phyloP scores from a whole-genome alignment of 2,797 vertebrate genomes.

The Choloepus didactylus region DNA sequence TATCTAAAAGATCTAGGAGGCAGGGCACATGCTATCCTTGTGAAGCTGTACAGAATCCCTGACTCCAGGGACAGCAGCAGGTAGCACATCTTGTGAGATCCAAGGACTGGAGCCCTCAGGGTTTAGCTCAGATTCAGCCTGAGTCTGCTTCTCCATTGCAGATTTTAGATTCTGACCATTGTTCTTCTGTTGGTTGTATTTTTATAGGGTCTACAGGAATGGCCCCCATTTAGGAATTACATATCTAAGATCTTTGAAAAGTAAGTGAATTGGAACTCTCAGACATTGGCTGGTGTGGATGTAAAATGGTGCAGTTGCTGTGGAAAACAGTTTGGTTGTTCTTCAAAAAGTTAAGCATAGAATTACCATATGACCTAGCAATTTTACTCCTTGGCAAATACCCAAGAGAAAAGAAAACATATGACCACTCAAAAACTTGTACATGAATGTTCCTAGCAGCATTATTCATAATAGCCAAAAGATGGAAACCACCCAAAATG shows the following conservation, averaged over 20 bases:
- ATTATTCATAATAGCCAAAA: slow-evolving; percentile 32
- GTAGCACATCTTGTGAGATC: not conserved
- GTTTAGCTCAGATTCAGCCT: not conserved
- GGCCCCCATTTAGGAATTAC: not conserved
- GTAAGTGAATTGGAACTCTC: not conserved
- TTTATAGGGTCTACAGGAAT: slow-evolving; percentile 7
- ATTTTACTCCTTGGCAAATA: not conserved
- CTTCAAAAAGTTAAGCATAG: not conserved
- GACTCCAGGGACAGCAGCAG: not conserved
- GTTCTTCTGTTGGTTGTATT: not conserved
- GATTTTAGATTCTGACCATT: slow-evolving; percentile 5
- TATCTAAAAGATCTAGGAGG: not conserved
- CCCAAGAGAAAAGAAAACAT: slow-evolving; percentile 55
- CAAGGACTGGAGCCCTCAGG: not conserved
- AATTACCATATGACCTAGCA: not conserved
- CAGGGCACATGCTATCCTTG: fast-evolving
- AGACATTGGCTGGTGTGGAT: not conserved
- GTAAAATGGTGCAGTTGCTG: not conserved
- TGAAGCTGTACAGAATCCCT: not conserved
- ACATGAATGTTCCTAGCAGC: slow-evolving; percentile 6
- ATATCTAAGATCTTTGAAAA: slow-evolving; percentile 57
- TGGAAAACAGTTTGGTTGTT: not conserved
- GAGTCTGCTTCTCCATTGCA: not conserved
- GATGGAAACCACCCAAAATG: not conserved
- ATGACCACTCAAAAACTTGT: slow-evolving; percentile 1